phyloP scores from a whole-genome alignment of 2,888 invertebrate species.

The Drosophila macrospina region DNA sequence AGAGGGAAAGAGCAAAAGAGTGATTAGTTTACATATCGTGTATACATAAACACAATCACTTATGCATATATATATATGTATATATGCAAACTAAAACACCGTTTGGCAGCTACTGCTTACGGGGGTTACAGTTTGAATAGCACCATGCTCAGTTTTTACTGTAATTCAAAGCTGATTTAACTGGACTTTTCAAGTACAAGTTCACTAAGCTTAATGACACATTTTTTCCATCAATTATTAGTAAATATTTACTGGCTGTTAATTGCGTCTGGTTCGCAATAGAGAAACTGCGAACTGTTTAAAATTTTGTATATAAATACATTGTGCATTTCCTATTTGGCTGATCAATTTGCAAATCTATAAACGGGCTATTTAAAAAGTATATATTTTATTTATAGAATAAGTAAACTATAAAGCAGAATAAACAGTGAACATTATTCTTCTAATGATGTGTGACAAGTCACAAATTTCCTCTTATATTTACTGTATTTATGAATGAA shows the following conservation, averaged over 20 bases:
- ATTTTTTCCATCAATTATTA: not conserved
- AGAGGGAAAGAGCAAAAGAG: conserved; percentile 27
- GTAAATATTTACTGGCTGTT: conserved; percentile 2
- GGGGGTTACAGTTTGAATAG: conserved; percentile 7
- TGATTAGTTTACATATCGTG: conserved; percentile 21
- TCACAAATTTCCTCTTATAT: too few relatives aligned
- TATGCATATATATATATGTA: too few relatives aligned
- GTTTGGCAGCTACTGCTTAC: conserved; percentile 15
- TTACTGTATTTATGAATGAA: too few relatives aligned
- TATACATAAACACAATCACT: too few relatives aligned
- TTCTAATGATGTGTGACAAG: not conserved
- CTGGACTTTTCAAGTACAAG: conserved; percentile 3
- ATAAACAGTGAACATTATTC: not conserved
- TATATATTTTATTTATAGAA: not conserved
- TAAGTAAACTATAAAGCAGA: not conserved
- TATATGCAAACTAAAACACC: not conserved
- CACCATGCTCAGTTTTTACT: not conserved
- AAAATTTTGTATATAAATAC: conserved; percentile 14
- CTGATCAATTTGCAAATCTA: conserved; percentile 1
- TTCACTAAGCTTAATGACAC: not conserved
- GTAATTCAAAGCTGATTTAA: not conserved
- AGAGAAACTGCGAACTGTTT: conserved; percentile 1
- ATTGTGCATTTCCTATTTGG: conserved; percentile 27
- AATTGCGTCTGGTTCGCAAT: conserved; percentile 1
- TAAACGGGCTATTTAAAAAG: conserved; percentile 4